These are phyloP conservation scores for Theonella swinhoei DNA, from an alignment of 37 sponge, comb jelly and placozoan genomes.

Conservation along the genomic window DNA sequence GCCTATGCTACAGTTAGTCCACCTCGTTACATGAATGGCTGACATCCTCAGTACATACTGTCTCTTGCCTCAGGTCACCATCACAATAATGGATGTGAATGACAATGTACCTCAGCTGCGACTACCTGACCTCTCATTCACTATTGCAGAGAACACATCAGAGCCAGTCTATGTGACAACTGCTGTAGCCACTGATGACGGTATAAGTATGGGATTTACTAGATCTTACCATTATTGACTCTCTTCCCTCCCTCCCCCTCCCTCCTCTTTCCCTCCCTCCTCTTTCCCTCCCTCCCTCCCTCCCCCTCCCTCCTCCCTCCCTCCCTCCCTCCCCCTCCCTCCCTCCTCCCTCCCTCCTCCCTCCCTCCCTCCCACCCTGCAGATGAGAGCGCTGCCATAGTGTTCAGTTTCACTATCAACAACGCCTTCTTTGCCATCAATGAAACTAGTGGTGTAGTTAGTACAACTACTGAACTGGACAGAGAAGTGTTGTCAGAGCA, in stretches of 20 bases:
- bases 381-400: conserved; percentile 26
- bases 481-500: conserved; percentile 26
- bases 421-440: conserved; percentile 25
- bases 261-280: no score
- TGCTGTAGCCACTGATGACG: conserved; percentile 33
- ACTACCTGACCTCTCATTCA: not conserved
- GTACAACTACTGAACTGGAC: conserved; percentile 18
- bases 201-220: conserved; percentile 5
- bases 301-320: no score
- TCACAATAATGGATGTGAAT: conserved; percentile 46
- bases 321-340: no score
- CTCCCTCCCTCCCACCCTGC: no score
- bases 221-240: no score
- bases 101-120: conserved; percentile 46
- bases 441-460: conserved; percentile 30
- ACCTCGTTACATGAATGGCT: not conserved
- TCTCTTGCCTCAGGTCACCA: conserved; percentile 16
- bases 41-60: not conserved
- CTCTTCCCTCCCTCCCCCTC: no score
- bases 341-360: no score
- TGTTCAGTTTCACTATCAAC: conserved; percentile 6
- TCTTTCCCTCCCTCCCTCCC: no score
- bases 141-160: conserved; percentile 38
- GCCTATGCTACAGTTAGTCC: not conserved
- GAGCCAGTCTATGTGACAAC: conserved; percentile 18